phyloP scores from a whole-genome alignment of 2,113 vertebrate species.

The Trachemys scripta region DNA sequence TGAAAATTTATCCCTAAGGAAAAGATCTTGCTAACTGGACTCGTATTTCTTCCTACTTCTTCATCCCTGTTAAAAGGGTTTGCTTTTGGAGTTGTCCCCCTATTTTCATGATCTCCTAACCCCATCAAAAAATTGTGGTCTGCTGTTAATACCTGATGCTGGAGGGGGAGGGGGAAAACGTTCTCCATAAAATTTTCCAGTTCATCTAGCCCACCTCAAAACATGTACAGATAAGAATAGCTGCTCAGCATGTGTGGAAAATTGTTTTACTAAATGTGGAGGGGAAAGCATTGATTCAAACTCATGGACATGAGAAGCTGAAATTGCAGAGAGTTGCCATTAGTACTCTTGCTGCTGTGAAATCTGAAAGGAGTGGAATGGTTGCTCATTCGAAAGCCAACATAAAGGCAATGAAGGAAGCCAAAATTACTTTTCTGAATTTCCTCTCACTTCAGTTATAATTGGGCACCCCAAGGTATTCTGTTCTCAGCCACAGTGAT shows the following conservation, averaged over 20 bases:
- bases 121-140: neutral
- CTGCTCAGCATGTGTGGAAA: conserved; percentile 45
- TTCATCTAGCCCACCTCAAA: conserved; percentile 49
- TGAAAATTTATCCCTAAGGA: neutral
- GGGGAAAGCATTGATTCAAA: conserved; percentile 42
- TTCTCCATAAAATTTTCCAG: conserved; percentile 39
- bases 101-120: neutral
- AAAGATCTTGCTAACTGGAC: neutral
- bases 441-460: conserved; percentile 50
- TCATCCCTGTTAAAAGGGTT: neutral
- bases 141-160: neutral
- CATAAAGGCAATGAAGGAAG: conserved; percentile 63
- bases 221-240: conserved; percentile 45
- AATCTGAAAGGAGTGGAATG: conserved; percentile 42
- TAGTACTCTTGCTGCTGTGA: conserved; percentile 44
- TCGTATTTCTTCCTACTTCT: neutral
- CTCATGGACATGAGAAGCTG: conserved; percentile 12
- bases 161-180: neutral
- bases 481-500: conserved; percentile 41
- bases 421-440: conserved; percentile 65
- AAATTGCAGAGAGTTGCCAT: conserved; percentile 46
- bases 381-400: conserved; percentile 38
- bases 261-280: conserved; percentile 61
- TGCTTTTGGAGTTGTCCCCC: conserved; percentile 1
- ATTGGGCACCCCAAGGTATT: conserved; percentile 62